phyloP scores from a whole-genome alignment of 2,113 vertebrate species.

The Osmerus eperlanus region DNA sequence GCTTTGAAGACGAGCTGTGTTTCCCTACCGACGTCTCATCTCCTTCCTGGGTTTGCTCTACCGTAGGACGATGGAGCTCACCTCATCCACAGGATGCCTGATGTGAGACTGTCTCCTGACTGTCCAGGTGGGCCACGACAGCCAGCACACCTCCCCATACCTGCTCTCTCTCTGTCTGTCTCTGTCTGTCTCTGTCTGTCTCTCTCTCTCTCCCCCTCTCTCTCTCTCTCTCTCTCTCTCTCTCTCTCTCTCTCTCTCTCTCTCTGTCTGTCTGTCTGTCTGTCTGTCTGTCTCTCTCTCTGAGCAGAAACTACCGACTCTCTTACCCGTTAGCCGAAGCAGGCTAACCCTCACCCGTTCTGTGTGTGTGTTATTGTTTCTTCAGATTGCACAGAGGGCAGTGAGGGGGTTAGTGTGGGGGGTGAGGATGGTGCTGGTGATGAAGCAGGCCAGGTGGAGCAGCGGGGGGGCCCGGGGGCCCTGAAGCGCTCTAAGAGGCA shows the following conservation, averaged over 20 bases:
- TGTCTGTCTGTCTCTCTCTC: no score
- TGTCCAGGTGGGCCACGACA: slow-evolving; percentile 58
- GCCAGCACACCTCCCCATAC: no score
- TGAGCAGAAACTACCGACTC: no score
- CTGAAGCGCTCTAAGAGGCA: slow-evolving; percentile 67
- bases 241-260: no score
- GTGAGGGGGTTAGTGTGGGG: slow-evolving; percentile 40
- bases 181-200: no score
- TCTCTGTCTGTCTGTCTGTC: no score
- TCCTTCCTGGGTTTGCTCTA: slow-evolving; percentile 7
- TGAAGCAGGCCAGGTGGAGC: slow-evolving; percentile 24
- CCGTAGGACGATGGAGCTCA: slow-evolving; percentile 59
- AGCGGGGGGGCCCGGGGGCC: slow-evolving; percentile 34
- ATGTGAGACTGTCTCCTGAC: slow-evolving; percentile 54
- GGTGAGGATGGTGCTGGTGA: slow-evolving; percentile 40
- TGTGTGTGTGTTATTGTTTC: slow-evolving; percentile 16
- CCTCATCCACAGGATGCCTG: slow-evolving; percentile 64
- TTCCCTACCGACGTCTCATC: not conserved
- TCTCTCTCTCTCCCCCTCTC: no score
- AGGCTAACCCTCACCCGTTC: not conserved
- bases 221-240: no score
- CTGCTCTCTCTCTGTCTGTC: no score
- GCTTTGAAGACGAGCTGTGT: not conserved
- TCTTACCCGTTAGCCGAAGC: no score
- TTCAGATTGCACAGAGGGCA: slow-evolving; percentile 63